A percentile compares a stretch with the other conserved stretches of the same genome.
Conservation (phyloP, 2,797 vertebrate species). For the Aselliscus stoliczkanus region DNA sequence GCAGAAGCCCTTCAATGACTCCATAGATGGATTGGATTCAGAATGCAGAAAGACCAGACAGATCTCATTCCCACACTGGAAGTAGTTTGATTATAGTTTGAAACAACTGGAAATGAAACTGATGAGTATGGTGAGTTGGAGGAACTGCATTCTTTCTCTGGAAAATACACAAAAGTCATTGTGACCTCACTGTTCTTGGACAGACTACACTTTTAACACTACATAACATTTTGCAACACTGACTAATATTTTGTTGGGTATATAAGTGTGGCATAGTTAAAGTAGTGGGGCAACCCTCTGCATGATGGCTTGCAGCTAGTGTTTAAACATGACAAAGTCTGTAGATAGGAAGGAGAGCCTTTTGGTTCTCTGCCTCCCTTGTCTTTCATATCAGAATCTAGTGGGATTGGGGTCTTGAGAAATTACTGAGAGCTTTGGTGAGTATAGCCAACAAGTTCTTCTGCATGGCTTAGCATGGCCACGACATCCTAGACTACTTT, state of each 20-base stretch:
- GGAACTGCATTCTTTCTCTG: not conserved
- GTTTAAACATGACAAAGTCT: not conserved
- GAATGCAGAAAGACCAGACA: not conserved
- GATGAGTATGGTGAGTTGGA: not conserved
- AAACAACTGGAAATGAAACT: constrained; percentile 10
- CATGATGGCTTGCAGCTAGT: not conserved
- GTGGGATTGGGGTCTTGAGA: not conserved
- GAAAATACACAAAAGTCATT: not conserved
- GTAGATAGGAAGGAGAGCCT: not conserved
- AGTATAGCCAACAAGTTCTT: not conserved
- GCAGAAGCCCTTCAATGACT: not conserved
- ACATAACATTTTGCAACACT: not conserved
- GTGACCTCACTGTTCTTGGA: not conserved
- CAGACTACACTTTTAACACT: not conserved
- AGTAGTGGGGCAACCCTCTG: not conserved
- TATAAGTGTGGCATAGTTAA: not conserved
- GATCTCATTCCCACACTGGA: not conserved
- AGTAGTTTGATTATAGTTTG: not conserved
- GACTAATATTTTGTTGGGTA: not conserved
- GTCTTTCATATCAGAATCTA: not conserved
- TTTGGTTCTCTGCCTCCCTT: not conserved
- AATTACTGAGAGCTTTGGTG: not conserved
- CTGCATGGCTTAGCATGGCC: not conserved
- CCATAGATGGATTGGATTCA: not conserved
- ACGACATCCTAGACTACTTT: not conserved